Evolutionary conservation across 2,888 invertebrate genomes (phyloP).

Genomic region (Eretmocerus hayati): DNA sequence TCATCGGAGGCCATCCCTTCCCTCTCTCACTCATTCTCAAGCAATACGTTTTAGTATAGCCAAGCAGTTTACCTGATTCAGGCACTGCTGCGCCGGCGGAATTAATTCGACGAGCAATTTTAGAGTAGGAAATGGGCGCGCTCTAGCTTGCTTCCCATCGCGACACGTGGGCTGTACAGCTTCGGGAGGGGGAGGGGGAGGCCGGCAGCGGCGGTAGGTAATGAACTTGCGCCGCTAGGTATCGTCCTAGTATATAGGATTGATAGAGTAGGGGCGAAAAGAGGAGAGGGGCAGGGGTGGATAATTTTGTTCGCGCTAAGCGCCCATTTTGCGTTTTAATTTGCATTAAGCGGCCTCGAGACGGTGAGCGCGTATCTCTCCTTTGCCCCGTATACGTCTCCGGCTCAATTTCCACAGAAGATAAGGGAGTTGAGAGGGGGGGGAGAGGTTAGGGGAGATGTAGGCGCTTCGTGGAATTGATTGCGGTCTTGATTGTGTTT

Average conservation of each 20-base stretch:
- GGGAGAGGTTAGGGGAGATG: too few relatives aligned
- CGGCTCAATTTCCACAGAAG: conserved; percentile 1
- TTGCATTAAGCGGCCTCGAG: conserved; percentile 17
- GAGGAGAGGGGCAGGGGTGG: not conserved
- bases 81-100: not conserved
- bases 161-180: too few relatives aligned
- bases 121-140: conserved; percentile 2
- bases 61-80: not conserved
- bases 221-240: conserved; percentile 2
- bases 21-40: too few relatives aligned
- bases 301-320: conserved; percentile 17
- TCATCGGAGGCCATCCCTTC: not conserved
- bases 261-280: too few relatives aligned
- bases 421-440: too few relatives aligned
- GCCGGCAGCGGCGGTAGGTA: not conserved
- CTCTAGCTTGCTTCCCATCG: too few relatives aligned
- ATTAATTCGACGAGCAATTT: conserved; percentile 9
- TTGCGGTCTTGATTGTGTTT: not conserved
- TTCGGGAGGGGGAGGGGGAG: not conserved
- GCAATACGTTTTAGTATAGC: too few relatives aligned
- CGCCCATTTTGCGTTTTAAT: conserved; percentile 19
- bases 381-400: not conserved
- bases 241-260: too few relatives aligned
- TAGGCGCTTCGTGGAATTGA: not conserved
- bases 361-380: too few relatives aligned